phyloP scores from a whole-genome alignment of 1,140 invertebrate genomes.

The Brachionus asplanchnoidis region DNA sequence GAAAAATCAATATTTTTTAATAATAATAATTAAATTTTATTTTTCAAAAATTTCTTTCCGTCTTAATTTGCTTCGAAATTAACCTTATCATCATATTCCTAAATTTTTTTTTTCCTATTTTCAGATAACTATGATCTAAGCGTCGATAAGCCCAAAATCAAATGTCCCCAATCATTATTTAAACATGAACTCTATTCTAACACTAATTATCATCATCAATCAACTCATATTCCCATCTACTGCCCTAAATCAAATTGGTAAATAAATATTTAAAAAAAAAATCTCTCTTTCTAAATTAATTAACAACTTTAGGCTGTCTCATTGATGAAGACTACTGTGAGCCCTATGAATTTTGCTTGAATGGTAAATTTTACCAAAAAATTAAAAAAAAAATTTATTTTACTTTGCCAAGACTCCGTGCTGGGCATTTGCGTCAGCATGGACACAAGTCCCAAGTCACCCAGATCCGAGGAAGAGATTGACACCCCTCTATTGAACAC shows the following conservation, averaged over 20 bases:
- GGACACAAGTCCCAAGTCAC: neutral
- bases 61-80: neutral
- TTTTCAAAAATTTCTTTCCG: neutral
- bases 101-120: neutral
- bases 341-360: neutral
- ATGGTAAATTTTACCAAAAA: neutral
- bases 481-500: neutral
- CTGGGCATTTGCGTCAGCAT: neutral
- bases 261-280: neutral
- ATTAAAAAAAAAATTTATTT: neutral
- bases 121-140: neutral
- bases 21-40: slow-evolving; percentile 37
- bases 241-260: slow-evolving; percentile 1
- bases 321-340: neutral
- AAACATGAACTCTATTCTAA: neutral
- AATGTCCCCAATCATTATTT: neutral
- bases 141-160: neutral
- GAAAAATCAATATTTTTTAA: slow-evolving; percentile 39
- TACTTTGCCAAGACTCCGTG: neutral
- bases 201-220: neutral
- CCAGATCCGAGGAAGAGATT: neutral
- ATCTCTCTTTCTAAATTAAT: neutral
- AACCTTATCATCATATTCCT: neutral
- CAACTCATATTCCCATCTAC: neutral
- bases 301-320: neutral